Evolutionary conservation across 2,797 vertebrate genomes (phyloP).

Genomic region (Pseudochirops cupreus): DNA sequence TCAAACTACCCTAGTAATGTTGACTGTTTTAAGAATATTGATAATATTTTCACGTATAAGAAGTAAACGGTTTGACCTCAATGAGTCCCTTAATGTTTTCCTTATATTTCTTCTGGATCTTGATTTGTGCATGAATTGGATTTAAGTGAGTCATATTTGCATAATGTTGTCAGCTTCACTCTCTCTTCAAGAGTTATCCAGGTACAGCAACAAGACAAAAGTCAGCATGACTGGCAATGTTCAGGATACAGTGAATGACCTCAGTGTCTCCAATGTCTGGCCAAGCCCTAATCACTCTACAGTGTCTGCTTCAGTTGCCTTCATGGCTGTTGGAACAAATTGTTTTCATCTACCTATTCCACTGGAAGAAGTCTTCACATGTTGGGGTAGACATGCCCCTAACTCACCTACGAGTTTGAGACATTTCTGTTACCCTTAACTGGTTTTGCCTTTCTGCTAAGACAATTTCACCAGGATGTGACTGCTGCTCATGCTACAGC

Average conservation of each 20-base stretch:
- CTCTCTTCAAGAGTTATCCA: neutral
- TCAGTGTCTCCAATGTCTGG: neutral
- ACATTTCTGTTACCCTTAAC: too few relatives aligned
- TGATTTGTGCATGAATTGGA: neutral
- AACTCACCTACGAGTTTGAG: neutral
- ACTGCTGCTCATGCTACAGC: too few relatives aligned
- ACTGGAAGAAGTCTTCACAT: neutral
- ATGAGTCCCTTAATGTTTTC: neutral
- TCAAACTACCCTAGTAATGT: neutral
- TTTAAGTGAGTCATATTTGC: neutral
- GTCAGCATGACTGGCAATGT: neutral
- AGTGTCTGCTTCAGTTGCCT: too few relatives aligned
- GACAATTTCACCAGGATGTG: too few relatives aligned
- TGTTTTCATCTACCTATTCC: neutral
- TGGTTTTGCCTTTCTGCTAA: too few relatives aligned
- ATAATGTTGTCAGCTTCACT: neutral
- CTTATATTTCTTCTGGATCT: neutral
- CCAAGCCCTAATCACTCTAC: too few relatives aligned
- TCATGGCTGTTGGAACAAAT: neutral
- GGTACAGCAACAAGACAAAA: neutral
- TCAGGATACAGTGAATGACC: neutral
- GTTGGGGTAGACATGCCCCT: neutral
- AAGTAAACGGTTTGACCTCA: neutral
- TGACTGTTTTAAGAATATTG: neutral
- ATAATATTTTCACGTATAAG: neutral